Base-by-base conservation (phyloP, 2,113 vertebrate species). In the Megaleporinus macrocephalus region DNA sequence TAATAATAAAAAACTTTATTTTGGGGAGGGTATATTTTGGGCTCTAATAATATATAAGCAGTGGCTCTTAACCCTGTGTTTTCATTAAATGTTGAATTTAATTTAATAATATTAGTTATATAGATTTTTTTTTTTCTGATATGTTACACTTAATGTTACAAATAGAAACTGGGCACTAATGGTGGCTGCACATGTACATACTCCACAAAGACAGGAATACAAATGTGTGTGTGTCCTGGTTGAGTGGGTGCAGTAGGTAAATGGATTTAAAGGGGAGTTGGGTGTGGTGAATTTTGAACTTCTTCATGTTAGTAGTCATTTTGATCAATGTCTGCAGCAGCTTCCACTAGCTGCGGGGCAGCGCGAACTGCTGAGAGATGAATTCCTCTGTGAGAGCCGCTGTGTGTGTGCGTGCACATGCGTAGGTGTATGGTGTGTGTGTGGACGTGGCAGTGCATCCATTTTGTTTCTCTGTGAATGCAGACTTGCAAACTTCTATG, bases 261-360 rank as follows among this genome's bases (percentile, higher is more conserved):
- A 68, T 88, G 89, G 89, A 91, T 91, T 91, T 89, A 84, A 90
- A 91, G 90, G 90, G 83, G 87, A 87, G 86, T 22, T 69, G 33
- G 66, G 66, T 10, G 66, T 33, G 66, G 66, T 18, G 16, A 84
- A 90, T 92, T 94, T 91, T 92, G 87, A 90, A 93, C 90, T 92
- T 93, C 86, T 92, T 92, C 90, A 91, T 90, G 92, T 92, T 90
- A 90, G 89, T 92, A 93, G 94, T 92, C 93, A 91, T 90, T 94
- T 94, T 94, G 92, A 94, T 94, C 93, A 93, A 94, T 94, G 93
- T 93, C 91, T 93, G 90, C 90, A 87, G 89, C 90, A 90, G 90
- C 86, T 89, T 90, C 91, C 36, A 14, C 88, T 92, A 85, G 92
- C 94, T 93, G 83, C 84, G 86, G 93, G 94, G 91, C 89, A 92